Percentiles rank a stretch among this genome's conserved stretches.
These are phyloP conservation scores for Perca fluviatilis DNA, from an alignment of 2,113 vertebrate species.

Conservation along the genomic window DNA sequence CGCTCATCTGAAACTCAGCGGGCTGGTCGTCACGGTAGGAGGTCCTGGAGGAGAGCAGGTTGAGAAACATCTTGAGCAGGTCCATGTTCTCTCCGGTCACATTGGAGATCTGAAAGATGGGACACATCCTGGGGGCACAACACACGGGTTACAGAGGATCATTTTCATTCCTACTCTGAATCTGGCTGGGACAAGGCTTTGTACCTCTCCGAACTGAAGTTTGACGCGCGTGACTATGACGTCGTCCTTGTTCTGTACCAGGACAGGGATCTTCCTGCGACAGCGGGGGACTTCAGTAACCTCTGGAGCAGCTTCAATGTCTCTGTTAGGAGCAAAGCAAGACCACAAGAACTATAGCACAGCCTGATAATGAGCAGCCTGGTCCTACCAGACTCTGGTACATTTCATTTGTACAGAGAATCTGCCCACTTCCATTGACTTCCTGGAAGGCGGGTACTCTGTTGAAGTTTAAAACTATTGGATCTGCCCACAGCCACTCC, in stretches of 20 bases:
- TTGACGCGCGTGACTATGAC: conserved; percentile 98
- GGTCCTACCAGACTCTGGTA: no score
- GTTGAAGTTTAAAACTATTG: no score
- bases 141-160: neutral
- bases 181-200: neutral
- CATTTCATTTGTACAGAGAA: no score
- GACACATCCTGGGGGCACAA: conserved; percentile 93
- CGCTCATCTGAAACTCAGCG: conserved; percentile 98
- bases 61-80: conserved; percentile 98
- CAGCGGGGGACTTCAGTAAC: conserved; percentile 97
- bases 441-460: no score
- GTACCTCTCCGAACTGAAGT: conserved; percentile 99
- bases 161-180: neutral
- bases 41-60: conserved; percentile 96
- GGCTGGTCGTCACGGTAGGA: conserved; percentile 97
- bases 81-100: conserved; percentile 97
- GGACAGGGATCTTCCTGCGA: conserved; percentile 97
- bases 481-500: no score
- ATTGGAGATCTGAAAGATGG: conserved; percentile 99
- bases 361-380: neutral
- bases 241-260: conserved; percentile 98
- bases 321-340: conserved; percentile 85
- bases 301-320: conserved; percentile 97
- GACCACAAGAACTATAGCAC: conserved; percentile 49
- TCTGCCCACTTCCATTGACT: no score